These are phyloP conservation scores for Sebastolobus altivelis DNA, from an alignment of 2,797 vertebrate genomes.

Conservation along the genomic window DNA sequence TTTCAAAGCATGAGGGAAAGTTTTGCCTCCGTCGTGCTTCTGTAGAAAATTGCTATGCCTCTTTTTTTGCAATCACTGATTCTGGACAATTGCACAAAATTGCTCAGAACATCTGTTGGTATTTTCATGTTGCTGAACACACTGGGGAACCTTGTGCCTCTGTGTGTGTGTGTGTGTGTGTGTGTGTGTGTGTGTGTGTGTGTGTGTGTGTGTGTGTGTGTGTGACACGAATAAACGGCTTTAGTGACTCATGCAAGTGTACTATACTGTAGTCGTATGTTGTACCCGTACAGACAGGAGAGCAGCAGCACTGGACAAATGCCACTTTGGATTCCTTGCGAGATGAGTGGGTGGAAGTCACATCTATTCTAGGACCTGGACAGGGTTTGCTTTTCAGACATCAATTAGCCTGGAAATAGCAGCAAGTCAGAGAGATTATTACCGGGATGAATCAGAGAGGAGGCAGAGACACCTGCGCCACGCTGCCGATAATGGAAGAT, in stretches of 20 bases:
- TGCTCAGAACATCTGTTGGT: background rate
- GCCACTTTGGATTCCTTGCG: constrained; percentile 64
- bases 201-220: background rate
- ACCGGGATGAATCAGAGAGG: constrained; percentile 72
- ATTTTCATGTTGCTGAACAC: constrained; percentile 26
- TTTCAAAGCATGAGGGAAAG: constrained; percentile 42
- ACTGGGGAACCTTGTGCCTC: background rate
- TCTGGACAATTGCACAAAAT: constrained; percentile 18
- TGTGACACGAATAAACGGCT: constrained; percentile 24
- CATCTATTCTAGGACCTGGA: constrained; percentile 75
- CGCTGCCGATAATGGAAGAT: constrained; percentile 58
- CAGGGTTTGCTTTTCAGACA: constrained; percentile 73
- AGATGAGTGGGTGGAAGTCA: constrained; percentile 64
- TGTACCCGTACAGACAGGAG: constrained; percentile 29
- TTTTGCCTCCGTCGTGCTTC: constrained; percentile 6
- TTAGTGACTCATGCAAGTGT: constrained; percentile 42
- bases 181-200: background rate
- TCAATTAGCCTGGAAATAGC: constrained; percentile 85
- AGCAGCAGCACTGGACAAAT: constrained; percentile 56
- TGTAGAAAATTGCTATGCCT: background rate
- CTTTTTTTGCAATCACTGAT: constrained; percentile 27
- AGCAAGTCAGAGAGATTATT: constrained; percentile 74
- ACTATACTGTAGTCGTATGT: constrained; percentile 26
- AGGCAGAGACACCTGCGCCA: constrained; percentile 78
- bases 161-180: background rate